phyloP scores from a whole-genome alignment of 2,888 invertebrate species.

The Caenorhabditis sp. region DNA sequence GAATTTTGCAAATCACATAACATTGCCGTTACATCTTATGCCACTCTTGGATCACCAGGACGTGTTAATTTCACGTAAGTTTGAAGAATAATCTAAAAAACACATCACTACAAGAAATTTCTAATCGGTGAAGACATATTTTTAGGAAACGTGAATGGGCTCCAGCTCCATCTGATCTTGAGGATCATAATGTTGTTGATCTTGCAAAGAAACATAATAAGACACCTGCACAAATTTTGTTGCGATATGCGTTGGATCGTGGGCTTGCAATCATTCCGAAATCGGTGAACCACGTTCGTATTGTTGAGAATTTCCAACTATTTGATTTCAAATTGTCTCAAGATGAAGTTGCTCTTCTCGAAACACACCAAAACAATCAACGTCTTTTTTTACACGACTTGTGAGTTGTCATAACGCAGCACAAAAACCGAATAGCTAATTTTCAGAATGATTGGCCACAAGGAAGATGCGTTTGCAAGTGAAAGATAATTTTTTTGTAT shows the following conservation, averaged over 20 bases:
- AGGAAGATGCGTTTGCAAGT: conserved; percentile 38
- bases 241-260: conserved; percentile 22
- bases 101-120: no score
- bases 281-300: conserved; percentile 17
- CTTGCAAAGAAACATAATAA: conserved; percentile 54
- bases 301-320: conserved; percentile 26
- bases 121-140: neutral
- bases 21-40: conserved; percentile 74
- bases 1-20: conserved; percentile 77
- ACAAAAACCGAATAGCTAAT: no score
- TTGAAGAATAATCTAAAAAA: no score
- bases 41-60: conserved; percentile 71
- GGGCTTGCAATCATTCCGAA: conserved; percentile 34
- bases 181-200: conserved; percentile 72
- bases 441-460: conserved; percentile 50
- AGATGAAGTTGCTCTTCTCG: conserved; percentile 22
- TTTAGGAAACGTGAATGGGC: conserved; percentile 30
- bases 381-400: conserved; percentile 39
- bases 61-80: conserved; percentile 42
- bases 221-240: conserved; percentile 50
- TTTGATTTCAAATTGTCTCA: conserved; percentile 26
- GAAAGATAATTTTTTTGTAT: no score
- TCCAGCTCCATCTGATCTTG: conserved; percentile 44
- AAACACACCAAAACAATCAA: conserved; percentile 10
- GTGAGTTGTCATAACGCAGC: conserved; percentile 12